Base-by-base conservation (phyloP, 64 coral and sea anemone genomes). In the Dendronephthya gigantea region DNA sequence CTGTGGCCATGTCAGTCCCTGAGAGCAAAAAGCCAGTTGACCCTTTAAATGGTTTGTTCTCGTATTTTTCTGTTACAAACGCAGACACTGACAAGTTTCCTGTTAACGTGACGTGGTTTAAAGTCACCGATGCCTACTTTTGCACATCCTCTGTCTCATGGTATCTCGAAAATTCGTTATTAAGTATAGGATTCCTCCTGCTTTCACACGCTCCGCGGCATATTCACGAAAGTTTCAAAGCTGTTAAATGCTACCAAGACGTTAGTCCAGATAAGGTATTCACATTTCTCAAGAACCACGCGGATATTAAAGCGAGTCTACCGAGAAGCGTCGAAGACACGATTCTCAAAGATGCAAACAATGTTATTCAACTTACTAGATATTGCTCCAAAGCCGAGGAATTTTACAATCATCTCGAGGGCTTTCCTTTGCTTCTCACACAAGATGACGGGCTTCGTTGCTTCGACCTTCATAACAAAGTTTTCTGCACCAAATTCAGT, bases 391-490 rank as follows among this genome's bases (percentile, higher is more conserved):
- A 52, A 40, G 74, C 79, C 22, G 9, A 30, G 38, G 9, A 75
- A 0, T 97, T 97, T 35, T 50, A 70, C 4, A 32, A 62, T 11
- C 88, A 82, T 23, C 84, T 97, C 0, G 23, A 86, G 51, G 94
- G 89, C 7, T 84, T 97, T 82, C 94, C 94, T 34, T 65, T 97
- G 50, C 84, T 97, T 22, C 70, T 97, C 36, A 97, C 94, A 1
- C 47, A 89, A 39, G 94, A 97, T 81, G 52, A 87, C 23, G 36
- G 27, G 31, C 13, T 97, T 7, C 81, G 43, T 29, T 28, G 19
- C 33, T 93, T 93, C 69, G 83, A 79, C 41, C 7, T 12, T 7
- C 6, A 33, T 0, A 27, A 70, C 66, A 72, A 59, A 16, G 87
- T 82, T 48, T 97, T 91, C 39, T 50, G 90, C 10, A 89, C 84